Evolutionary conservation across 2,888 invertebrate genomes (phyloP).

Genomic region (Scaptomyza cyrtandrae): DNA sequence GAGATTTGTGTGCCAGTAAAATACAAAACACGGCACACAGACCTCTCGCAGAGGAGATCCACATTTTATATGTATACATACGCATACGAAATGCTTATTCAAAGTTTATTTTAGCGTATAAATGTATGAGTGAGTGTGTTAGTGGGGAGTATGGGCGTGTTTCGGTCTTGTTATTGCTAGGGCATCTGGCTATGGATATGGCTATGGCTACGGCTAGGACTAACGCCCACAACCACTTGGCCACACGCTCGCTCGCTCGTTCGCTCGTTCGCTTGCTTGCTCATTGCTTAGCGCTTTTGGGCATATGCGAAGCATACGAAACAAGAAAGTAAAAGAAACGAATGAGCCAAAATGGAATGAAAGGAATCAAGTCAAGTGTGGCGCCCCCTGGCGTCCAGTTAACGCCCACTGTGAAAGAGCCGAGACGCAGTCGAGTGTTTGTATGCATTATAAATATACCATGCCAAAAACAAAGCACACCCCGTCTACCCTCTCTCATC

Average conservation of each 20-base stretch:
- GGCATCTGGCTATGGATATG: constrained; percentile 13
- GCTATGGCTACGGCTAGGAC: constrained; percentile 28
- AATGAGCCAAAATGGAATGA: constrained; percentile 51
- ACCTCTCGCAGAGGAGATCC: constrained; percentile 20
- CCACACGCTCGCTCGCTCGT: constrained; percentile 38
- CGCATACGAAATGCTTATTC: constrained; percentile 76
- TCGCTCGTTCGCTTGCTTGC: not conserved
- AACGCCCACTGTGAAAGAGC: constrained; percentile 60
- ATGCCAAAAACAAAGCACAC: constrained; percentile 50
- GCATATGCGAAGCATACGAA: constrained; percentile 38
- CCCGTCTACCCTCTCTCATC: not conserved
- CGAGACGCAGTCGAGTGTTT: constrained; percentile 68
- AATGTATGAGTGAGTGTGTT: constrained; percentile 17
- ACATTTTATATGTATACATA: constrained; percentile 46
- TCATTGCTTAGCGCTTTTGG: constrained; percentile 54
- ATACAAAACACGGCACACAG: constrained; percentile 50
- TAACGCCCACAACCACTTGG: constrained; percentile 60
- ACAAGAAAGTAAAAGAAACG: constrained; percentile 20
- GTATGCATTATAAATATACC: constrained; percentile 77
- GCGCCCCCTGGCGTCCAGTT: constrained; percentile 65
- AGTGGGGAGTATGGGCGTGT: constrained; percentile 7
- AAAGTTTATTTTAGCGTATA: constrained; percentile 71
- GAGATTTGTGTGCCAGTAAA: constrained; percentile 70
- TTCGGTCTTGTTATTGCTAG: constrained; percentile 23
- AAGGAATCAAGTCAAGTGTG: constrained; percentile 75